phyloP scores from a whole-genome alignment of 2,113 vertebrate genomes.

The Lophochroa leadbeateri region DNA sequence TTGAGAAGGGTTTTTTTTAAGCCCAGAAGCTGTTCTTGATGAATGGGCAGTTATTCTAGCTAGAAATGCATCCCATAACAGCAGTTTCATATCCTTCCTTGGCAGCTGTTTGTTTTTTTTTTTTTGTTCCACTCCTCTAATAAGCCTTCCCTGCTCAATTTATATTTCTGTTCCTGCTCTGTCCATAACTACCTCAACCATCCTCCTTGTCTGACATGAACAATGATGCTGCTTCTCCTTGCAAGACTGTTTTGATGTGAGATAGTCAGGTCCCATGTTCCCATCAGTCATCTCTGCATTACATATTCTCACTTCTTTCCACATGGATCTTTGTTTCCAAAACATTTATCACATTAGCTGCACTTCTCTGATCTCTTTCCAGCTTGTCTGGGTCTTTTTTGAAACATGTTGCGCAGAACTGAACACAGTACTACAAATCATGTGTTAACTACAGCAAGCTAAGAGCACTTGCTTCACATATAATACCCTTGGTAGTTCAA shows the following conservation, averaged over 20 bases:
- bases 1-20: background rate
- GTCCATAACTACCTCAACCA: background rate
- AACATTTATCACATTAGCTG: background rate
- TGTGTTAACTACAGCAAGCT: background rate
- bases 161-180: background rate
- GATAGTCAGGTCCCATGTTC: background rate
- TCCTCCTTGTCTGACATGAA: background rate
- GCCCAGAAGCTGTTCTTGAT: background rate
- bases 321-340: constrained; percentile 12
- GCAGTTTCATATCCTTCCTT: background rate
- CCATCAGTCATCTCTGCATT: constrained; percentile 11
- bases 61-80: background rate
- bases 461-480: background rate
- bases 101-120: background rate
- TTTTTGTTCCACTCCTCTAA: background rate
- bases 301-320: constrained; percentile 20
- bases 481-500: background rate
- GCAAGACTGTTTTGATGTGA: background rate
- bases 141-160: background rate
- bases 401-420: background rate
- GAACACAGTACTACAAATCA: constrained; percentile 11
- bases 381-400: background rate
- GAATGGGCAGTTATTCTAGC: background rate
- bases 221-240: background rate
- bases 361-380: constrained; percentile 35